Evolutionary conservation across 2,797 vertebrate genomes (phyloP).

Genomic region (Crenichthys baileyi): DNA sequence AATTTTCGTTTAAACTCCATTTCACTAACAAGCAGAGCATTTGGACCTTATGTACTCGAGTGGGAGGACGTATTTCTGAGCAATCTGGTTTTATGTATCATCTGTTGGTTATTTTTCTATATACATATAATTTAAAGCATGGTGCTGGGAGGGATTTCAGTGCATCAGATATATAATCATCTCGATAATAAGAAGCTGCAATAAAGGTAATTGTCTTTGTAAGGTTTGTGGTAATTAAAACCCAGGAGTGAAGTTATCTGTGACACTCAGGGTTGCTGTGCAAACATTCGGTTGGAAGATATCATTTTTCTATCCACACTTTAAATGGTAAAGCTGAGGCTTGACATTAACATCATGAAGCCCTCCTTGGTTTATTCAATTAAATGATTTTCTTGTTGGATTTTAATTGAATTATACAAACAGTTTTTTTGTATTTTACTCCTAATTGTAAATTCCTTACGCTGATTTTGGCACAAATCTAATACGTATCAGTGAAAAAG

Average conservation of each 20-base stretch:
- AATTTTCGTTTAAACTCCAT: too few species aligned
- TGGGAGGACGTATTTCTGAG: background rate
- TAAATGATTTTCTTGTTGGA: background rate
- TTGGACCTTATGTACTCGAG: background rate
- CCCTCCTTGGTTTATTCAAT: background rate
- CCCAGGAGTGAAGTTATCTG: background rate
- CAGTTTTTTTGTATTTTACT: background rate
- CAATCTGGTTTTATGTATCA: background rate
- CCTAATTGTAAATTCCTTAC: background rate
- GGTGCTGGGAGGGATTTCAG: background rate
- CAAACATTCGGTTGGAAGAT: constrained; percentile 3
- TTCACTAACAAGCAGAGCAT: background rate
- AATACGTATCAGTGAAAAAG: background rate
- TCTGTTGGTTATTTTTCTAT: background rate
- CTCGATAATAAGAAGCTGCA: background rate
- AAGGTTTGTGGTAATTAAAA: background rate
- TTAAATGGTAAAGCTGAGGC: background rate
- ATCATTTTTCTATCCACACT: background rate
- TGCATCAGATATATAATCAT: background rate
- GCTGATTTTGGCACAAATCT: too few species aligned
- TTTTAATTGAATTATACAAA: background rate
- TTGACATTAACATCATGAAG: background rate
- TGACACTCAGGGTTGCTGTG: background rate
- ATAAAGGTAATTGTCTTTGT: background rate
- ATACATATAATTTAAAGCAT: background rate